Conservation (phyloP, 1,140 invertebrate genomes). For the Caenorhabditis elegans region WBcel235 BX284603.4:8597501-8598000, state of each 20-base stretch:
- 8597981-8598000: not conserved
- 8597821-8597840: not conserved
- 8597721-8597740: not conserved
- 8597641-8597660: not conserved
- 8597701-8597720: constrained; percentile 24
- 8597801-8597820: not conserved
- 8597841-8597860: not conserved
- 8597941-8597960: not conserved
- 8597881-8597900: not conserved
- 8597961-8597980: not conserved
- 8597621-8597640: constrained; percentile 40
- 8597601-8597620: constrained; percentile 64
- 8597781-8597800: constrained; percentile 13
- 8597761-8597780: not conserved
- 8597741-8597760: not conserved
- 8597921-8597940: not conserved
- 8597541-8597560: constrained; percentile 66
- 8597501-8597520: constrained; percentile 64
- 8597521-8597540: constrained; percentile 66
- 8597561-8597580: constrained; percentile 64
- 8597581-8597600: constrained; percentile 65
- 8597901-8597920: not conserved
- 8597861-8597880: not conserved
- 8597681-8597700: not conserved
- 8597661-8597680: too few species aligned